phyloP scores from a whole-genome alignment of 2,797 vertebrate genomes.

The Gouania willdenowi region DNA sequence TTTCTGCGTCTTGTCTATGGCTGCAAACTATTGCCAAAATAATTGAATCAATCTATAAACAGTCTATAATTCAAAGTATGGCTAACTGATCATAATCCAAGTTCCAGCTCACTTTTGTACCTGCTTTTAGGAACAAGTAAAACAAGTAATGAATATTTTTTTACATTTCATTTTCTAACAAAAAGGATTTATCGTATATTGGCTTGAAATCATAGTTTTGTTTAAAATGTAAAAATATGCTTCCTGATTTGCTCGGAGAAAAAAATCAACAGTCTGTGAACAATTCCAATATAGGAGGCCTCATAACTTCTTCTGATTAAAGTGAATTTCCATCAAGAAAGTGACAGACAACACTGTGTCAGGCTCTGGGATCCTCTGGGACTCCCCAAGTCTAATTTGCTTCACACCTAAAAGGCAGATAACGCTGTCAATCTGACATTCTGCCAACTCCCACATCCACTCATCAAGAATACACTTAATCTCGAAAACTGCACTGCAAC shows the following conservation, averaged over 20 bases:
- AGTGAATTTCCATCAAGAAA: conserved; percentile 67
- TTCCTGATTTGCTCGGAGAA: conserved; percentile 22
- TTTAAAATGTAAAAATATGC: conserved; percentile 22
- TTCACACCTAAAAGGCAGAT: conserved; percentile 73
- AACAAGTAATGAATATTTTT: no score
- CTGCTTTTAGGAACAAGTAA: no score
- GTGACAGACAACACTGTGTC: conserved; percentile 46
- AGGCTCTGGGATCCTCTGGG: conserved; percentile 62
- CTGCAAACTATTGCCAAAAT: no score
- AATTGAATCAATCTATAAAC: no score
- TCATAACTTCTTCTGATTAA: conserved; percentile 64
- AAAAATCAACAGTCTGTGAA: conserved; percentile 48
- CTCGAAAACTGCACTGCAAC: conserved; percentile 57
- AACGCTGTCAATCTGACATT: conserved; percentile 71
- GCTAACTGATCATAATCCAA: no score
- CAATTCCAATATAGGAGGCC: conserved; percentile 28
- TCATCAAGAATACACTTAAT: conserved; percentile 70
- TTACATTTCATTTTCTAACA: no score
- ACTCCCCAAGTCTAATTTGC: conserved; percentile 69
- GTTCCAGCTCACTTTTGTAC: no score
- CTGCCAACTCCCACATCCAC: conserved; percentile 62
- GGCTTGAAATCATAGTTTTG: no score
- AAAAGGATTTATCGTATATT: no score
- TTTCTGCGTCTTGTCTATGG: no score
- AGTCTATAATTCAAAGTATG: no score